Evolutionary conservation across 2,888 invertebrate genomes (phyloP), one percentile per base, ranked within the genome.

Genomic region (Papilio gigon): DNA sequence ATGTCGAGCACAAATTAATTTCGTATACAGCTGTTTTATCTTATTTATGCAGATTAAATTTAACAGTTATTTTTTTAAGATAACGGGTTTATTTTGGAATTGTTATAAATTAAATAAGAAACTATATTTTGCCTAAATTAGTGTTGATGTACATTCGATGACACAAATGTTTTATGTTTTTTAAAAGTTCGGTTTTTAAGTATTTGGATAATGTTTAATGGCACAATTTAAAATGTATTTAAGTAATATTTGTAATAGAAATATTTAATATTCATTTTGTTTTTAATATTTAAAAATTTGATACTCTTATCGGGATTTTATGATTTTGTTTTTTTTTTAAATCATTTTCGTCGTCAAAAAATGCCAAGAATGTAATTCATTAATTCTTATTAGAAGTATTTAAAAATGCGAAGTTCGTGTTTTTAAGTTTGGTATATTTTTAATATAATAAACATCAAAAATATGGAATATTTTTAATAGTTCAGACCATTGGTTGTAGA

Each of bases 401-500:
- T n/a, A n/a, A n/a, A n/a, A n/a, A n/a, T n/a, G n/a, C n/a, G n/a
- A n/a, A n/a, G n/a, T n/a, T n/a, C n/a, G n/a, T n/a, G n/a, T n/a
- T n/a, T n/a, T n/a, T n/a, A n/a, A n/a, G n/a, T n/a, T n/a, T n/a
- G n/a, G n/a, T n/a, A n/a, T n/a, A n/a, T n/a, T n/a, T n/a, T n/a
- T n/a, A n/a, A n/a, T n/a, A n/a, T n/a, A n/a, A n/a, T n/a, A n/a
- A n/a, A n/a, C n/a, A n/a, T n/a, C n/a, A n/a, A n/a, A n/a, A n/a
- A n/a, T n/a, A n/a, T n/a, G n/a, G n/a, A n/a, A n/a, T n/a, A n/a
- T n/a, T n/a, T n/a, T n/a, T n/a, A n/a, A n/a, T n/a, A n/a, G n/a
- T n/a, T n/a, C n/a, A n/a, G 27, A 68, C 30, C 25, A 22, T 68
- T 64, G 68, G 68, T 64, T 64, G 64, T 68, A 68, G 47, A 50